Base-by-base conservation (phyloP, 1,140 invertebrate genomes). In the Epicauta chinensis region DNA sequence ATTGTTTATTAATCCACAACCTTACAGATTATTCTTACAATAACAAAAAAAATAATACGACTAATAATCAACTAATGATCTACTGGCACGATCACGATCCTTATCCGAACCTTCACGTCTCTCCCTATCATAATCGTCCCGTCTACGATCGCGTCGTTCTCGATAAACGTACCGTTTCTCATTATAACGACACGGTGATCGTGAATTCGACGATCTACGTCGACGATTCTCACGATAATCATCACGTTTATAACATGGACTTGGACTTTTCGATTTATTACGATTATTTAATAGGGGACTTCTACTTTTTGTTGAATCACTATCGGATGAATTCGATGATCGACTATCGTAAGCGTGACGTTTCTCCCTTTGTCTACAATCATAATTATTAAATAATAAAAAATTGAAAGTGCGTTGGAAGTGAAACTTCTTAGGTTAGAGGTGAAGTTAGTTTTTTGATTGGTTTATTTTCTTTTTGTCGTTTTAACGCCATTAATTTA, bases 321-420 rank as follows among this genome's bases (percentile, higher is more conserved):
- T 53, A 42, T 63, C 63, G n/a, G 32, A 34, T n/a, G 32, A n/a
- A 60, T 63, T 32, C 51, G 59, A 2, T 55, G 57, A 44, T 63
- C 7, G 62, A 50, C 66, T 64, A 35, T 70, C 68, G 38, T 70
- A 69, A 10, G 67, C 68, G 47, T 69, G 67, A n/a, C 68, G 60
- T 39, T 63, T 63, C 49, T 69, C 68, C 49, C 67, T 60, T 63
- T 70, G 67, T 40, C 68, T 70, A 45, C 13, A 52, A 53, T 30
- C 12, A 55, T n/a, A 34, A 11, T 31, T 37, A n/a, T 46, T 32
- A 31, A 36, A n/a, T n/a, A n/a, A n/a, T n/a, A n/a, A 23, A 31
- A 23, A 6, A 15, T 44, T 51, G n/a, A n/a, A n/a, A n/a, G n/a
- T n/a, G n/a, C n/a, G n/a, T n/a, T n/a, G n/a, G n/a, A n/a, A n/a